phyloP scores from a whole-genome alignment of 1,140 invertebrate species.

The Euura lappo region DNA sequence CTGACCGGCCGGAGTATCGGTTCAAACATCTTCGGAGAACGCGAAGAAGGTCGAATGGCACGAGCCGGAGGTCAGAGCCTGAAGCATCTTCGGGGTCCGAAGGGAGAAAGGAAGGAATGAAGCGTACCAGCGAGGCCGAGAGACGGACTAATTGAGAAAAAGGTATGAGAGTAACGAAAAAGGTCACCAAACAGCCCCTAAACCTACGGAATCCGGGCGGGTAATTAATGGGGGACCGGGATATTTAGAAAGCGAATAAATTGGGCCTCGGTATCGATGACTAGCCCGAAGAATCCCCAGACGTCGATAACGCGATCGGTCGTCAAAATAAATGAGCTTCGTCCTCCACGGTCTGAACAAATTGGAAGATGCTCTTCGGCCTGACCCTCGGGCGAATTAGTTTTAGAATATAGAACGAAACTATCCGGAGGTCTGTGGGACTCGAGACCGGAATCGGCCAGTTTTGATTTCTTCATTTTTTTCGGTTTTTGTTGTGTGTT shows the following conservation, averaged over 20 bases:
- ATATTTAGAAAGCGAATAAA: slow-evolving; percentile 32
- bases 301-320: slow-evolving; percentile 14
- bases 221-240: slow-evolving; percentile 36
- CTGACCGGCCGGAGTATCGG: too few relatives aligned
- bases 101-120: slow-evolving; percentile 9
- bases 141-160: slow-evolving; percentile 43
- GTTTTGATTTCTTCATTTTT: not conserved
- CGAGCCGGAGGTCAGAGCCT: slow-evolving; percentile 2
- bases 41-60: not conserved
- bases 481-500: not conserved
- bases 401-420: too few relatives aligned
- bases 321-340: slow-evolving; percentile 32
- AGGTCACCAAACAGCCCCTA: slow-evolving; percentile 20
- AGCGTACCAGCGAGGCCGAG: too few relatives aligned
- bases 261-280: slow-evolving; percentile 21
- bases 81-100: slow-evolving; percentile 9
- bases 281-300: too few relatives aligned
- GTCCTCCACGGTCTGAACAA: slow-evolving; percentile 25
- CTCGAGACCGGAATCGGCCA: too few relatives aligned
- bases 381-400: not conserved
- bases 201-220: slow-evolving; percentile 42
- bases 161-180: slow-evolving; percentile 18
- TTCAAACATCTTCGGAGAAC: too few relatives aligned
- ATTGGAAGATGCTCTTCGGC: slow-evolving; percentile 24
- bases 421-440: too few relatives aligned